These are phyloP conservation scores for Acrocephalus arundinaceus DNA, from an alignment of 2,113 vertebrate genomes.

Conservation along the genomic window DNA sequence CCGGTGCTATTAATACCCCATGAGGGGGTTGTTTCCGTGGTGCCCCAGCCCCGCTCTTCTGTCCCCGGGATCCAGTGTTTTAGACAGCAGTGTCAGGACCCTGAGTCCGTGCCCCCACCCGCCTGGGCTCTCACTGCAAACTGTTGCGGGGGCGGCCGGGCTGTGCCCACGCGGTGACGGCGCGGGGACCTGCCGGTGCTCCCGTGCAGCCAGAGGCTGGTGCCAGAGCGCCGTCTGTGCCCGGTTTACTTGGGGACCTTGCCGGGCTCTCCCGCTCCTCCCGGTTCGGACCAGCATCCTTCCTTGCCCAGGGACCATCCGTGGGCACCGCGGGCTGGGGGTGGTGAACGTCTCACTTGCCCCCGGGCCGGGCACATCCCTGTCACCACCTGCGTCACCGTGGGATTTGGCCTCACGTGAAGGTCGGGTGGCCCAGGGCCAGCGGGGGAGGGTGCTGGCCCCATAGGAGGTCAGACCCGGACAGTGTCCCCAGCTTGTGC, in stretches of 20 bases:
- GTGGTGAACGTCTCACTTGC: neutral
- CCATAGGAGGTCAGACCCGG: neutral
- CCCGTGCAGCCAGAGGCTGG: neutral
- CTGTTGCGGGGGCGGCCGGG: neutral
- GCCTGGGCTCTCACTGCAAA: neutral
- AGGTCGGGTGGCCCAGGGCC: neutral
- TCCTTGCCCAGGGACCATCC: neutral
- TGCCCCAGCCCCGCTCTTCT: neutral
- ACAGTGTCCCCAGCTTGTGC: neutral
- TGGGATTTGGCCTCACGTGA: neutral
- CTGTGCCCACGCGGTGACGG: neutral
- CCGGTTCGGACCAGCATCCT: accelerated
- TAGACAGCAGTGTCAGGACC: neutral
- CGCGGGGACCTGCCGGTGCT: neutral
- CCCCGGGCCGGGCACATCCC: neutral
- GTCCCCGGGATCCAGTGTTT: neutral
- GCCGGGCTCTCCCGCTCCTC: neutral
- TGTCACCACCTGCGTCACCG: neutral
- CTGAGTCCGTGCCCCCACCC: accelerated
- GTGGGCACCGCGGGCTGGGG: accelerated
- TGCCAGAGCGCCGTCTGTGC: neutral
- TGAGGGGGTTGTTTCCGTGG: conserved; percentile 32
- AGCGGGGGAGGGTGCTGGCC: neutral
- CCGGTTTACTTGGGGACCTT: neutral
- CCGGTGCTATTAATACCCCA: conserved; percentile 50